phyloP scores from a whole-genome alignment of 2,888 invertebrate genomes.

The Drosophila fungiperda region DNA sequence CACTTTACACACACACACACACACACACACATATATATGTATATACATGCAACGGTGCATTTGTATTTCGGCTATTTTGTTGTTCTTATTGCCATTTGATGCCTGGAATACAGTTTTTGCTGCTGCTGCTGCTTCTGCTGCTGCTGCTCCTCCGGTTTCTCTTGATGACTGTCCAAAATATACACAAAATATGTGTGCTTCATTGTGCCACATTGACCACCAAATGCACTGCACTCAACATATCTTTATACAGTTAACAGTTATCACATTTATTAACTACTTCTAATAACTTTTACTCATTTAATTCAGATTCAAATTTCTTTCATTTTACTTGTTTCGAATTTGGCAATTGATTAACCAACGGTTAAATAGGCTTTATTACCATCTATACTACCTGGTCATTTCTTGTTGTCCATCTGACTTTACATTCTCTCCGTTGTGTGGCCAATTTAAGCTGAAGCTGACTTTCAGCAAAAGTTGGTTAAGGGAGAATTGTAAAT shows the following conservation, averaged over 20 bases:
- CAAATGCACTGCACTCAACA: constrained; percentile 20
- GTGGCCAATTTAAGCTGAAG: too few relatives aligned
- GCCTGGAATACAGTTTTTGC: constrained; percentile 16
- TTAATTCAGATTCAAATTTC: not conserved
- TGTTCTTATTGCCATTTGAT: constrained; percentile 48
- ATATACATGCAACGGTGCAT: constrained; percentile 48
- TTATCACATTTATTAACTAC: not conserved
- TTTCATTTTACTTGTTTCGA: not conserved
- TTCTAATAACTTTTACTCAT: not conserved
- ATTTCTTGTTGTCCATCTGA: not conserved
- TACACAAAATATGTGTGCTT: constrained; percentile 9
- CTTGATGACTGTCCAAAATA: constrained; percentile 51
- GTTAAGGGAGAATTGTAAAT: not conserved
- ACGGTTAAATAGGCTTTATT: not conserved
- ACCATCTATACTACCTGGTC: not conserved
- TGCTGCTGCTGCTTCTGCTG: not conserved
- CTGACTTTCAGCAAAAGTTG: too few relatives aligned
- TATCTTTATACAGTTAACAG: not conserved
- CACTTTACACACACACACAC: constrained; percentile 32
- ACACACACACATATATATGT: constrained; percentile 35
- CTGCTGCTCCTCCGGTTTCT: constrained; percentile 29
- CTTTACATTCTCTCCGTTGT: not conserved
- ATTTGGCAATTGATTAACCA: not conserved
- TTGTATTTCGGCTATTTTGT: constrained; percentile 37
- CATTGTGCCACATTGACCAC: not conserved